Conservation (phyloP, 2,113 vertebrate species). For the Hystrix brachyura region DNA sequence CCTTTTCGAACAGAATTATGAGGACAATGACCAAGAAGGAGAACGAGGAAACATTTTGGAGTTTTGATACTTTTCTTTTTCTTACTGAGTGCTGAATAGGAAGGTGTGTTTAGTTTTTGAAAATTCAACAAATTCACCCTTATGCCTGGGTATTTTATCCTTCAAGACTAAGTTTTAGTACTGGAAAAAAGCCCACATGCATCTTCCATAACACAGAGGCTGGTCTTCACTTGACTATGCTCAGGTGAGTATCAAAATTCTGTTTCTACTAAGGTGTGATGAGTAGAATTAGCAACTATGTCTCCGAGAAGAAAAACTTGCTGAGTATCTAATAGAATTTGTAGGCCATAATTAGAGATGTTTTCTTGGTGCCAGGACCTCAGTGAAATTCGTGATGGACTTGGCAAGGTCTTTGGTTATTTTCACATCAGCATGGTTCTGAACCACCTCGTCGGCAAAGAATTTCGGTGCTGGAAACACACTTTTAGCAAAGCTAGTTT, state of each 20-base stretch:
- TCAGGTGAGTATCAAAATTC: not conserved
- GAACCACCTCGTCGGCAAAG: not conserved
- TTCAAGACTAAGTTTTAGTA: not conserved
- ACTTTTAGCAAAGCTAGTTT: not conserved
- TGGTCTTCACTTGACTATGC: not conserved
- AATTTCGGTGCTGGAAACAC: conserved; percentile 1
- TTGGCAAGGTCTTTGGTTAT: conserved; percentile 47
- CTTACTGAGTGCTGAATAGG: not conserved
- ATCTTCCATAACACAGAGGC: not conserved
- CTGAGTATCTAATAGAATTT: conserved; percentile 32
- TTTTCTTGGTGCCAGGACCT: not conserved
- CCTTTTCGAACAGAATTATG: not conserved
- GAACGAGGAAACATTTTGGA: not conserved
- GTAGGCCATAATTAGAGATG: conserved; percentile 5
- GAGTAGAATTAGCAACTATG: not conserved
- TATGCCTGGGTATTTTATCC: not conserved
- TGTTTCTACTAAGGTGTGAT: conserved; percentile 27
- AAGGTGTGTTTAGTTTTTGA: not conserved
- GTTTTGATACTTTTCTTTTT: not conserved
- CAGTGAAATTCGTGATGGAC: not conserved
- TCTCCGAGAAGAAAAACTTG: conserved; percentile 44
- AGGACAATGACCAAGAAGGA: not conserved
- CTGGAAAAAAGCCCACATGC: not conserved
- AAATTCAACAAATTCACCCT: not conserved
- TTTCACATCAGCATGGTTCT: conserved; percentile 50